Conservation (phyloP, 2,888 invertebrate genomes). For the Gerosis bhagava region DNA sequence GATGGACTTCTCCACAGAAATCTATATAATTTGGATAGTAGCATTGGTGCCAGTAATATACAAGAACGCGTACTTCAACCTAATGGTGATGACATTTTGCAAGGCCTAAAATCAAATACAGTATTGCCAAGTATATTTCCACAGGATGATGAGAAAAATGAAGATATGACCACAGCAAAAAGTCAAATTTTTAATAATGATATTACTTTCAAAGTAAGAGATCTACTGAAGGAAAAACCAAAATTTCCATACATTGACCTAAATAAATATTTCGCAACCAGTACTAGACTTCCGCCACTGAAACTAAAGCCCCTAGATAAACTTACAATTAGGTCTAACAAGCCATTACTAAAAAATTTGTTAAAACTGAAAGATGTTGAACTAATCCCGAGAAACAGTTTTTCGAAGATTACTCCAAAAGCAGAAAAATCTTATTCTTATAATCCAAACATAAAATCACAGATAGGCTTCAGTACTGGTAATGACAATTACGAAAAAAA, state of each 20-base stretch:
- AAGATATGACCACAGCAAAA: not conserved
- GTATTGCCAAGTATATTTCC: slow-evolving; percentile 23
- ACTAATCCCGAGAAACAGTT: slow-evolving; percentile 35
- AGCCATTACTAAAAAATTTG: slow-evolving; percentile 41
- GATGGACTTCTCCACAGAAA: slow-evolving; percentile 36
- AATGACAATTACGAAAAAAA: slow-evolving; percentile 4
- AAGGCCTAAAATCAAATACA: slow-evolving; percentile 32
- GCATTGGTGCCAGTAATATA: slow-evolving; percentile 51
- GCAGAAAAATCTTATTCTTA: slow-evolving; percentile 1
- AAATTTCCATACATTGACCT: slow-evolving; percentile 10
- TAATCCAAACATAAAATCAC: slow-evolving; percentile 10
- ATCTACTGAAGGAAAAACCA: slow-evolving; percentile 13
- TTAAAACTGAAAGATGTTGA: slow-evolving; percentile 54
- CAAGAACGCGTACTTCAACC: slow-evolving; percentile 41
- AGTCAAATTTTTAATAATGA: slow-evolving; percentile 14
- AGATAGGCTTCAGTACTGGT: not conserved
- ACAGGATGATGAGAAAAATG: not conserved
- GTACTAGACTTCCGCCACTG: slow-evolving; percentile 7
- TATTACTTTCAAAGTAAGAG: slow-evolving; percentile 12
- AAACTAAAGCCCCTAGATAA: slow-evolving; percentile 3
- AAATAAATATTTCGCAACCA: slow-evolving; percentile 12
- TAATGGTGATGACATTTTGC: slow-evolving; percentile 9
- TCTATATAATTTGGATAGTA: slow-evolving; percentile 49
- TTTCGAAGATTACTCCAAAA: slow-evolving; percentile 11
- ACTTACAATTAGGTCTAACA: slow-evolving; percentile 8